phyloP scores from a whole-genome alignment of 2,888 invertebrate genomes.

The Omphaloscelis lunosa region DNA sequence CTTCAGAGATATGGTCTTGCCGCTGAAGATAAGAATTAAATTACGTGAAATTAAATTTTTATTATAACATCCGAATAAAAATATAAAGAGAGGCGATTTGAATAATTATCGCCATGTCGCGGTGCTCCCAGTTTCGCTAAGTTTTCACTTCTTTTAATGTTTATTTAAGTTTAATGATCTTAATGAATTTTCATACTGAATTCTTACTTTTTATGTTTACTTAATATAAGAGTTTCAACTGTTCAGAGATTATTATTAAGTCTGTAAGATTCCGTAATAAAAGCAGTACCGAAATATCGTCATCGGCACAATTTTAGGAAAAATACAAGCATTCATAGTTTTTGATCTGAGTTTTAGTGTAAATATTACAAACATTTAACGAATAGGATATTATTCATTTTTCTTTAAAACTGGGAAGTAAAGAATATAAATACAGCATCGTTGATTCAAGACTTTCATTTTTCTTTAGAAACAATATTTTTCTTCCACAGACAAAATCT shows the following conservation, averaged over 20 bases:
- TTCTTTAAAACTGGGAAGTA: not conserved
- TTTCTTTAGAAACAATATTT: not conserved
- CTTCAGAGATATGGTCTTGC: constrained; percentile 89
- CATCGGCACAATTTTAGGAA: not conserved
- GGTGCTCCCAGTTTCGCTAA: constrained; percentile 71
- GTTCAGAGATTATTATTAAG: not conserved
- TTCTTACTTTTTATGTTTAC: constrained; percentile 23
- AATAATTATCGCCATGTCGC: constrained; percentile 82
- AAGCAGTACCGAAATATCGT: not conserved
- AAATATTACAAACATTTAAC: not conserved
- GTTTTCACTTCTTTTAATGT: constrained; percentile 71
- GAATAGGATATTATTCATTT: not conserved
- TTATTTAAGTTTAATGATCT: constrained; percentile 56
- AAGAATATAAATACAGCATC: not conserved
- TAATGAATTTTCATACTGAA: constrained; percentile 49
- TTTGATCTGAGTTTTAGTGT: not conserved
- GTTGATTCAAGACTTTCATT: not conserved
- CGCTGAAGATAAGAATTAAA: constrained; percentile 88
- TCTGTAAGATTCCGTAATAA: not conserved
- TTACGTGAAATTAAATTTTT: constrained; percentile 88
- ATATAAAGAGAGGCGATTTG: constrained; percentile 85
- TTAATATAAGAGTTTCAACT: not conserved
- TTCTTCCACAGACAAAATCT: not conserved
- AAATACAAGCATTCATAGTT: not conserved
- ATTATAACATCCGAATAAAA: constrained; percentile 86